Evolutionary conservation across 2,797 vertebrate genomes (phyloP).

Genomic region (Sandelia bainsii): DNA sequence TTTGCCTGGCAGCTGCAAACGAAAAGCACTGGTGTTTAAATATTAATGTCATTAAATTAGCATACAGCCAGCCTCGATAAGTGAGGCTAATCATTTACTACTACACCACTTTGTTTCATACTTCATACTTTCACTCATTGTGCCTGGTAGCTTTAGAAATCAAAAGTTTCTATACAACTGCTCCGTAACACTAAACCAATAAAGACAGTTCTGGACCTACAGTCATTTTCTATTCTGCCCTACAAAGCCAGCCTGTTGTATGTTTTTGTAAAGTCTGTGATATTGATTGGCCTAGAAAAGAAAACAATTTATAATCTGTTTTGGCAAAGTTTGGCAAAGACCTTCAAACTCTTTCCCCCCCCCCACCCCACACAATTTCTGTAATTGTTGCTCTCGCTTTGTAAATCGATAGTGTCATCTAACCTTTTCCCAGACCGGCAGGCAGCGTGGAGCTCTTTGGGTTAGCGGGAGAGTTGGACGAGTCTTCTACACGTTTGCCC

Average conservation of each 20-base stretch:
- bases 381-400: background rate
- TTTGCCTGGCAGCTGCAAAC: background rate
- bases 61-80: background rate
- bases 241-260: background rate
- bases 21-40: constrained; percentile 15
- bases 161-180: background rate
- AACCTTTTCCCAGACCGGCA: constrained; percentile 84
- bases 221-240: background rate
- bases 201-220: too few species aligned
- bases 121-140: constrained; percentile 9
- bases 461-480: constrained; percentile 43
- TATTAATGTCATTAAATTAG: constrained; percentile 17
- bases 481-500: constrained; percentile 60
- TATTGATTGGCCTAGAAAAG: too few species aligned
- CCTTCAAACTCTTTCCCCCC: too few species aligned
- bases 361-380: background rate
- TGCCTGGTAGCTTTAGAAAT: background rate
- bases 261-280: too few species aligned
- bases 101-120: background rate
- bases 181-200: background rate
- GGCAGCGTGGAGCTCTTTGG: constrained; percentile 83
- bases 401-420: constrained; percentile 25
- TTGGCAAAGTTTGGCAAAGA: too few species aligned
- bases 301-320: too few species aligned
- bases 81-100: constrained; percentile 15